Evolutionary conservation across 2,113 vertebrate genomes (phyloP).

Genomic region (Ailuropoda melanoleuca): DNA sequence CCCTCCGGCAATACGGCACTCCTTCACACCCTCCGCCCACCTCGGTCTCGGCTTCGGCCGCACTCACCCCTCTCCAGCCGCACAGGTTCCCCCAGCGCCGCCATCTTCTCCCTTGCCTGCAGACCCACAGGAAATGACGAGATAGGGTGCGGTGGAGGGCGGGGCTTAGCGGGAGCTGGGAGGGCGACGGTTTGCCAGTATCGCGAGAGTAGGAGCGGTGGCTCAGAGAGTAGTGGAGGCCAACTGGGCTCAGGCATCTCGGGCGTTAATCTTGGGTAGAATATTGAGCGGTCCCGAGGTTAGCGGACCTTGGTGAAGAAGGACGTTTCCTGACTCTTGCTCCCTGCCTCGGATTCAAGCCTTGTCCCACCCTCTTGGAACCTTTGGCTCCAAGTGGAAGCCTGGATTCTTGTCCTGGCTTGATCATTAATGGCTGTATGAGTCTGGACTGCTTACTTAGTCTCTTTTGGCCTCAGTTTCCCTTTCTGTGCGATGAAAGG

Average conservation of each 20-base stretch:
- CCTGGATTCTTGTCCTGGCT: background rate
- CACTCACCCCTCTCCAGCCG: constrained; percentile 94
- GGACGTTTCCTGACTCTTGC: fast-evolving
- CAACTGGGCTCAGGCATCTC: fast-evolving
- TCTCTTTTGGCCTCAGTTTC: background rate
- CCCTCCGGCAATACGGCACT: background rate
- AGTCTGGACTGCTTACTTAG: background rate
- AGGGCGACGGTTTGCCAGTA: fast-evolving
- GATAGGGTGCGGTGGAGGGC: background rate
- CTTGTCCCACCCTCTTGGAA: background rate
- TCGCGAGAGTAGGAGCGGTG: background rate
- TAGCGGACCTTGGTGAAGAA: fast-evolving
- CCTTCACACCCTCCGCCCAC: background rate
- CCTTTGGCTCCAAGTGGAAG: background rate
- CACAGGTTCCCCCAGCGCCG: constrained; percentile 93
- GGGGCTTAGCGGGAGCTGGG: background rate
- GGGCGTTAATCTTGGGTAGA: fast-evolving
- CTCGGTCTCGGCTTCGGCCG: fast-evolving
- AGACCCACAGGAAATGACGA: constrained; percentile 81
- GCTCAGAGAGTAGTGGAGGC: fast-evolving
- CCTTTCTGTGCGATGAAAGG: fast-evolving
- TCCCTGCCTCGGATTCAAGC: fast-evolving
- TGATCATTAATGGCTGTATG: background rate
- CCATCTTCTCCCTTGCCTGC: constrained; percentile 83
- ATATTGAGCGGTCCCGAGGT: fast-evolving